These are phyloP conservation scores for Lepidotrigona ventralis DNA, from an alignment of 1,140 invertebrate genomes.

Conservation along the genomic window DNA sequence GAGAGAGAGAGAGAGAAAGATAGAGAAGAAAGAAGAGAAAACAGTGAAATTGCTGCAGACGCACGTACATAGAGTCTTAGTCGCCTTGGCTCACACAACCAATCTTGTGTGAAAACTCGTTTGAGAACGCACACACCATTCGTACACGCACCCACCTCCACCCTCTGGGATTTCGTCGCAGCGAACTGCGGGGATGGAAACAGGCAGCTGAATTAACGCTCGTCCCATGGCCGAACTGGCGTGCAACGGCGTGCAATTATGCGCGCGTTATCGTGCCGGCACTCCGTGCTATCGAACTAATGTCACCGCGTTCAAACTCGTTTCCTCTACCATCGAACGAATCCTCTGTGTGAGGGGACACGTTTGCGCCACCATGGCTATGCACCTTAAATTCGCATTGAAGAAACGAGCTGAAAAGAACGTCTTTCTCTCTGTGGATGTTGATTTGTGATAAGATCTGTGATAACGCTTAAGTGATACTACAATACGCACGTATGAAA, in stretches of 20 bases:
- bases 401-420: neutral
- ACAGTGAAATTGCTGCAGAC: neutral
- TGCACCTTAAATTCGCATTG: neutral
- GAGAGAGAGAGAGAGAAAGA: no score
- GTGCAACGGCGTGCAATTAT: conserved; percentile 29
- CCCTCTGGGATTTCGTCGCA: conserved; percentile 46
- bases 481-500: neutral
- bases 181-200: conserved; percentile 44
- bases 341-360: neutral
- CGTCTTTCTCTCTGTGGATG: neutral
- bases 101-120: neutral
- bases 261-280: conserved; percentile 25
- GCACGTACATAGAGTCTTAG: neutral
- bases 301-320: neutral
- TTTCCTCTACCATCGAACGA: no score
- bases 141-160: neutral
- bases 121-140: conserved; percentile 24
- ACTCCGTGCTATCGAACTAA: conserved; percentile 7
- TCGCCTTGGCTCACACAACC: neutral
- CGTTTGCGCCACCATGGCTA: neutral
- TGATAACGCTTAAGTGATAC: neutral
- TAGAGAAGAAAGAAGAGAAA: neutral
- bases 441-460: neutral
- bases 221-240: conserved; percentile 19
- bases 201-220: conserved; percentile 12